These are phyloP conservation scores for Zophobas atratus DNA, from an alignment of 1,140 invertebrate genomes.

Conservation along the genomic window DNA sequence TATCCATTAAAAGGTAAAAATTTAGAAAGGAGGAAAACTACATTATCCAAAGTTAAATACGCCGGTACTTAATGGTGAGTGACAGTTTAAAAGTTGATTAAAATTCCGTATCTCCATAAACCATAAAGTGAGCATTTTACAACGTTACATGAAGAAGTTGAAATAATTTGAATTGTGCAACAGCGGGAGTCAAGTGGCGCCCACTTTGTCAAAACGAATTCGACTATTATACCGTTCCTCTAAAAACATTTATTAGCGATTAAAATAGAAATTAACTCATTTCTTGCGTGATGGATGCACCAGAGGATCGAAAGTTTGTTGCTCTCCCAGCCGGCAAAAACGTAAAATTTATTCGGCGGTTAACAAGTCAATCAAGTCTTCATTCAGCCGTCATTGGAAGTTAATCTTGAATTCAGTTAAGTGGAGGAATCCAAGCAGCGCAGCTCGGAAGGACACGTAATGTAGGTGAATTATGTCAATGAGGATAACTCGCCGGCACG, in stretches of 20 bases:
- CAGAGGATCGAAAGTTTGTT: conserved; percentile 12
- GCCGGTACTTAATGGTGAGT: background rate
- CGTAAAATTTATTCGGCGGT: conserved; percentile 4
- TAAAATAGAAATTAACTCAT: background rate
- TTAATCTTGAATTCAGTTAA: conserved; percentile 17
- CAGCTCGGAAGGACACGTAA: conserved; percentile 37
- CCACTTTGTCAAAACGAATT: background rate
- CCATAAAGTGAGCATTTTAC: background rate
- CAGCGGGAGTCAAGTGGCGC: background rate
- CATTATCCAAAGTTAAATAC: too few relatives aligned
- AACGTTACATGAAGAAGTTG: background rate
- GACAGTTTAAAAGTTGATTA: background rate
- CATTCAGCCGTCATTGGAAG: conserved; percentile 40
- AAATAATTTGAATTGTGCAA: conserved; percentile 3
- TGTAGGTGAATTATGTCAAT: conserved; percentile 46
- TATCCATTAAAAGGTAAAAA: background rate
- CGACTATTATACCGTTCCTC: background rate
- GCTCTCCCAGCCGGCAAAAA: background rate
- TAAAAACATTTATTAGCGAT: background rate
- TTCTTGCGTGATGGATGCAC: background rate
- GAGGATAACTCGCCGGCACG: conserved; percentile 36
- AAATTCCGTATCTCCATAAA: background rate
- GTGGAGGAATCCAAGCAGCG: background rate
- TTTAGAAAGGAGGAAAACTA: background rate
- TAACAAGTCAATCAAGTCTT: conserved; percentile 42